phyloP scores from a whole-genome alignment of 2,888 invertebrate genomes.

The Dryobota labecula region DNA sequence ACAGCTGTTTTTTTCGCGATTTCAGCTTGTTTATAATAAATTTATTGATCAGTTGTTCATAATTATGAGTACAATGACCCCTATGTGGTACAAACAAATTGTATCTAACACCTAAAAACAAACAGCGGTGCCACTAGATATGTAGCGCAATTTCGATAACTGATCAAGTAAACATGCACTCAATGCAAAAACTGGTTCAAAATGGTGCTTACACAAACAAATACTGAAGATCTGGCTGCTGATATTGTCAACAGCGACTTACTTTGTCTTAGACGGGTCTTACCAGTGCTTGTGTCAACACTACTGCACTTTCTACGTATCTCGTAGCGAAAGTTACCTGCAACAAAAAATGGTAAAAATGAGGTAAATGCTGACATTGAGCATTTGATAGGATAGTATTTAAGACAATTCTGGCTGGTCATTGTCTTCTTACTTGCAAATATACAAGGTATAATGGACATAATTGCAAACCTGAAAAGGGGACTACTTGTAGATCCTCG shows the following conservation, averaged over 20 bases:
- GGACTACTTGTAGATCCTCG: too few species aligned
- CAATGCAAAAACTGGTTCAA: not conserved
- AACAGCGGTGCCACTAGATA: too few species aligned
- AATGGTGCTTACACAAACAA: not conserved
- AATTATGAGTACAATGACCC: too few species aligned
- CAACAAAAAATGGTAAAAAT: slow-evolving; percentile 67
- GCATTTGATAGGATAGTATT: not conserved
- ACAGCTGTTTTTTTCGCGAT: too few species aligned
- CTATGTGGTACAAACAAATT: too few species aligned
- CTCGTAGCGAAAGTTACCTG: slow-evolving; percentile 75
- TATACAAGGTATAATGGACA: too few species aligned
- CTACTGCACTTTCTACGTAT: slow-evolving; percentile 24
- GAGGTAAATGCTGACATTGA: slow-evolving; percentile 20
- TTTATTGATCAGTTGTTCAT: too few species aligned
- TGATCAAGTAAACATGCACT: not conserved
- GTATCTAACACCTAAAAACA: too few species aligned
- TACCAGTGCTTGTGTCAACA: slow-evolving; percentile 1
- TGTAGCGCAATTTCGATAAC: not conserved
- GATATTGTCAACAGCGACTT: slow-evolving; percentile 3
- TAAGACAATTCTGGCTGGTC: not conserved
- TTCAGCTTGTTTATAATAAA: too few species aligned
- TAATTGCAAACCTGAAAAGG: too few species aligned
- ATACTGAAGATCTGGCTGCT: not conserved
- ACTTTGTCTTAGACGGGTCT: slow-evolving; percentile 3
- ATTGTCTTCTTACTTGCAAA: not conserved